Evolutionary conservation across 64 coral and sea anemone species (phyloP).

Genomic region (Montipora capricornis): DNA sequence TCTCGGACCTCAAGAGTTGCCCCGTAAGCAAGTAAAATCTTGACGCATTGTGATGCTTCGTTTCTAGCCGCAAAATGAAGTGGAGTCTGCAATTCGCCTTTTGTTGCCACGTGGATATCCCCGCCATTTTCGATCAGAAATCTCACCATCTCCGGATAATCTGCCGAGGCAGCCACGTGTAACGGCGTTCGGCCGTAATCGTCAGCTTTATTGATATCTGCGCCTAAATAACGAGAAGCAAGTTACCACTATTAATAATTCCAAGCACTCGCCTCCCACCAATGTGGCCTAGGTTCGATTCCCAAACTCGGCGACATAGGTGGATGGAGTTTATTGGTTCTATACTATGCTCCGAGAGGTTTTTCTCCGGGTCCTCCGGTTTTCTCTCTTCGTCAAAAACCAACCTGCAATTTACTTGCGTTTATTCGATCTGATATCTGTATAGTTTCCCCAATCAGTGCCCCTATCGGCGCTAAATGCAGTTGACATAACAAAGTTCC

Average conservation of each 20-base stretch:
- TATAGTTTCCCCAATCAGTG: no score
- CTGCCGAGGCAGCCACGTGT: conserved; percentile 71
- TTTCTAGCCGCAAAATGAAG: conserved; percentile 85
- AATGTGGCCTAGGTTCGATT: no score
- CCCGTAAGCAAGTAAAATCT: conserved; percentile 68
- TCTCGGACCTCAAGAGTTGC: conserved; percentile 72
- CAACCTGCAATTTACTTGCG: no score
- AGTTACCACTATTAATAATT: not conserved
- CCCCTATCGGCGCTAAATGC: no score
- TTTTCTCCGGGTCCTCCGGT: no score
- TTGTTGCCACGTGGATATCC: conserved; percentile 47
- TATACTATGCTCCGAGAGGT: no score
- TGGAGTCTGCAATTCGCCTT: conserved; percentile 76
- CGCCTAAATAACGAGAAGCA: conserved; percentile 39
- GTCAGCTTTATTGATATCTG: conserved; percentile 66
- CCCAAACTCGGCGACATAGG: no score
- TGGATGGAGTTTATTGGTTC: no score
- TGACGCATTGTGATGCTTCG: conserved; percentile 76
- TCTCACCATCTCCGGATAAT: conserved; percentile 81
- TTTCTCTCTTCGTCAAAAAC: no score
- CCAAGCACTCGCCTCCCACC: not conserved
- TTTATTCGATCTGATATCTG: no score
- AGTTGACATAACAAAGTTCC: no score
- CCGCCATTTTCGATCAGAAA: conserved; percentile 74
- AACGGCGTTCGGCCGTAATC: conserved; percentile 75